These are phyloP conservation scores for Dendroctonus ponderosae DNA, from an alignment of 1,140 invertebrate species.

Conservation along the genomic window DNA sequence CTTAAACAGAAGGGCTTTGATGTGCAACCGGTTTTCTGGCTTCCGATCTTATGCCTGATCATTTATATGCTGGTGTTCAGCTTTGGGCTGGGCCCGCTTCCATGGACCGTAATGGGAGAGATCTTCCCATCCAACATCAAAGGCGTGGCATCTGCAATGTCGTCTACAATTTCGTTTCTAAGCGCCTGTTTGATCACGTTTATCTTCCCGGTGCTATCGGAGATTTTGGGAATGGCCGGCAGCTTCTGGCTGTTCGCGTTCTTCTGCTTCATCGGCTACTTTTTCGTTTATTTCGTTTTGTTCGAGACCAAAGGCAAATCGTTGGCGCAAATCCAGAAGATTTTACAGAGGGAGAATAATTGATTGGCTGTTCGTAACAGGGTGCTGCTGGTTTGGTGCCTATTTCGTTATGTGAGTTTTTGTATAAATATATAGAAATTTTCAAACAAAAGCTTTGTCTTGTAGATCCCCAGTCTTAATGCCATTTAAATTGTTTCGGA, in stretches of 20 bases:
- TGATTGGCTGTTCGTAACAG: not conserved
- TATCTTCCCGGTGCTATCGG: slow-evolving; percentile 62
- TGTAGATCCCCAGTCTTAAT: no score
- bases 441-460: no score
- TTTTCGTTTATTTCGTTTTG: slow-evolving; percentile 62
- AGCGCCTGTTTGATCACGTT: slow-evolving; percentile 77
- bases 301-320: slow-evolving; percentile 82
- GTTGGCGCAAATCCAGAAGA: slow-evolving; percentile 55
- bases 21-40: slow-evolving; percentile 40
- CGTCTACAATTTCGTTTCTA: slow-evolving; percentile 72
- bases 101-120: slow-evolving; percentile 81
- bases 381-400: no score
- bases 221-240: slow-evolving; percentile 62
- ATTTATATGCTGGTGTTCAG: slow-evolving; percentile 41
- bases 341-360: slow-evolving; percentile 15
- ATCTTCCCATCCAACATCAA: slow-evolving; percentile 76
- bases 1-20: slow-evolving; percentile 36
- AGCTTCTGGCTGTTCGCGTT: slow-evolving; percentile 79
- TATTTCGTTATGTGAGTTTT: no score
- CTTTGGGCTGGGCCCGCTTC: slow-evolving; percentile 73
- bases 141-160: slow-evolving; percentile 68
- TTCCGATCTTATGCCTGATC: slow-evolving; percentile 43
- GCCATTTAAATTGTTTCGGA: no score
- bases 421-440: no score
- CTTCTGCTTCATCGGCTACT: slow-evolving; percentile 48